Evolutionary conservation across 1,140 invertebrate genomes (phyloP).

Genomic region (Dendroctonus valens): DNA sequence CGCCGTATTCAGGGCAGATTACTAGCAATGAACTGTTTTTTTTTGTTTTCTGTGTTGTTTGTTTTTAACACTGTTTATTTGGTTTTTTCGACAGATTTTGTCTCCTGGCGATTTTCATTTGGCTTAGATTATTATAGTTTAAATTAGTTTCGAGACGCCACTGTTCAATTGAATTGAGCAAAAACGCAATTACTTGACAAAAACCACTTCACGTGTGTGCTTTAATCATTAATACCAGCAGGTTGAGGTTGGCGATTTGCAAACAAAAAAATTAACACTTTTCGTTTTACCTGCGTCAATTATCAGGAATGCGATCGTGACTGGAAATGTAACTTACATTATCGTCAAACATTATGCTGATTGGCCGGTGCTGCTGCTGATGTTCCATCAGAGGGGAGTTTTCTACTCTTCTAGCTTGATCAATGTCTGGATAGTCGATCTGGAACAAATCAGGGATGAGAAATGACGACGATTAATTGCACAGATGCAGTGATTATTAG

Average conservation of each 20-base stretch:
- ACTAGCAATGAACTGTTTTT: too few species aligned
- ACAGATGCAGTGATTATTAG: not conserved
- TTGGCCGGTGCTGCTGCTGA: slow-evolving; percentile 54
- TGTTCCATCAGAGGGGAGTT: slow-evolving; percentile 49
- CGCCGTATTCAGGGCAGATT: too few species aligned
- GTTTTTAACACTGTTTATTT: too few species aligned
- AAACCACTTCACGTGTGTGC: not conserved
- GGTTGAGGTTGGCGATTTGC: not conserved
- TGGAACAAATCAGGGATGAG: slow-evolving; percentile 52
- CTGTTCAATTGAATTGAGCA: too few species aligned
- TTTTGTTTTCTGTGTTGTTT: too few species aligned
- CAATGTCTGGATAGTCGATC: slow-evolving; percentile 80
- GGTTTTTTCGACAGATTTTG: too few species aligned
- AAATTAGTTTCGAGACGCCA: too few species aligned
- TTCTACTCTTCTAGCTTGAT: slow-evolving; percentile 53
- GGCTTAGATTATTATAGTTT: too few species aligned
- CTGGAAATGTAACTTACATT: slow-evolving; percentile 53
- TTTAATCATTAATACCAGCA: slow-evolving; percentile 1
- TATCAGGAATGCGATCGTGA: slow-evolving; percentile 1
- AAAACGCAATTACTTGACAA: too few species aligned
- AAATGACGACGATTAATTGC: too few species aligned
- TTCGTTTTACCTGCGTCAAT: slow-evolving; percentile 5
- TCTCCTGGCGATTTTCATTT: too few species aligned
- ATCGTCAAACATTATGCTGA: slow-evolving; percentile 64
- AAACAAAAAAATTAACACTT: slow-evolving; percentile 17